Conservation (phyloP, 2,888 invertebrate genomes). For the Cabera pusaria region DNA sequence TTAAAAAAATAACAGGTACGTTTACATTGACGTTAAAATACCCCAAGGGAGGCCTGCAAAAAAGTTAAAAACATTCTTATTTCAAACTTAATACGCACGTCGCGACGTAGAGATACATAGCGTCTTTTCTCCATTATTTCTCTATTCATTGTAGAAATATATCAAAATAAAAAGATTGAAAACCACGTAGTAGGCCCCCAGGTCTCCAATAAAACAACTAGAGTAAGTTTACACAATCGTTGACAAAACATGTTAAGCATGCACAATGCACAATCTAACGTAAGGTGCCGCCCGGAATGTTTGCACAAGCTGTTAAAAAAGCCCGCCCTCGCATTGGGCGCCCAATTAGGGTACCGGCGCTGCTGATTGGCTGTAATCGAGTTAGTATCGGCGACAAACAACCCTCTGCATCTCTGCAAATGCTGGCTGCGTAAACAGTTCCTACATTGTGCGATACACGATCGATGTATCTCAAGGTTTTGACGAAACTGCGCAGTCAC, state of each 20-base stretch:
- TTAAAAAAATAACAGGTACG: too few species aligned
- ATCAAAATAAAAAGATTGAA: too few species aligned
- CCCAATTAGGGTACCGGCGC: constrained; percentile 79
- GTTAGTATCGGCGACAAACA: constrained; percentile 78
- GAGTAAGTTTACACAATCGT: neutral
- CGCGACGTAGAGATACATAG: too few species aligned
- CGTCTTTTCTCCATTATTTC: too few species aligned
- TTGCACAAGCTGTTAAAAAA: constrained; percentile 79
- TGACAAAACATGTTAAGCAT: constrained; percentile 15
- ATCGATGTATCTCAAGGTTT: constrained; percentile 45
- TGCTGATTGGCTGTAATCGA: constrained; percentile 81
- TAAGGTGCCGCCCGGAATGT: constrained; percentile 44
- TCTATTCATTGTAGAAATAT: too few species aligned
- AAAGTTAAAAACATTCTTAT: too few species aligned
- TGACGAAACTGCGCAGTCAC: too few species aligned
- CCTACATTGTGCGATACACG: constrained; percentile 39
- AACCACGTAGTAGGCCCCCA: too few species aligned
- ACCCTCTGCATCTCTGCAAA: constrained; percentile 57
- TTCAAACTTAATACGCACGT: too few species aligned
- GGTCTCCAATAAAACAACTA: too few species aligned
- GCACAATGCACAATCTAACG: constrained; percentile 24
- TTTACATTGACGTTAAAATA: too few species aligned
- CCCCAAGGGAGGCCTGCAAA: too few species aligned
- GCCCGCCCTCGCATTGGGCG: constrained; percentile 72
- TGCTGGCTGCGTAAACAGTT: constrained; percentile 36